Evolutionary conservation across 2,888 invertebrate species (phyloP).

Genomic region (Lasioglossum vierecki): DNA sequence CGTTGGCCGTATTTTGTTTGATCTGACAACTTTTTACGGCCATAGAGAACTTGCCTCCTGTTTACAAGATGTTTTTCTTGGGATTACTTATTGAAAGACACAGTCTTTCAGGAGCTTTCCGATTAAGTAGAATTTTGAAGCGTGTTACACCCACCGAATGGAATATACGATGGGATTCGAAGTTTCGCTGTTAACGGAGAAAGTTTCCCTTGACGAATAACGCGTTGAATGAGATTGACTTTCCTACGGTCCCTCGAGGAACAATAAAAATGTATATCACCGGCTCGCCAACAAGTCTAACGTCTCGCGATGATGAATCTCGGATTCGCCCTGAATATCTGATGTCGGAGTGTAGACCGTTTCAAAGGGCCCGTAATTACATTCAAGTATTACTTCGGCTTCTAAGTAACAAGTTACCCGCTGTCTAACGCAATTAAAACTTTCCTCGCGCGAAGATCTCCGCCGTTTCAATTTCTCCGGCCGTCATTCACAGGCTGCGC

Average conservation of each 20-base stretch:
- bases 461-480: slow-evolving; percentile 45
- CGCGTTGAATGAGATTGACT: background rate
- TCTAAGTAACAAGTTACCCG: slow-evolving; percentile 76
- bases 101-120: background rate
- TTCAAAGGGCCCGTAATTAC: slow-evolving; percentile 77
- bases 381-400: slow-evolving; percentile 75
- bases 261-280: slow-evolving; percentile 49
- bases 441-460: slow-evolving; percentile 60
- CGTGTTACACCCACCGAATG: background rate
- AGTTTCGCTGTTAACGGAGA: background rate
- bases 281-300: background rate
- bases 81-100: too few species aligned
- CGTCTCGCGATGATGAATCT: slow-evolving; percentile 39
- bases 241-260: background rate
- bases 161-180: background rate
- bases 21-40: too few species aligned
- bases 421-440: slow-evolving; percentile 74
- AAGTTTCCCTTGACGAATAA: background rate
- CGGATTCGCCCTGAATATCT: slow-evolving; percentile 40
- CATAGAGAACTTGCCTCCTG: too few species aligned
- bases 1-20: too few species aligned
- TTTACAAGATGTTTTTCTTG: too few species aligned
- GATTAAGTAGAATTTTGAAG: background rate
- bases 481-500: slow-evolving; percentile 45
- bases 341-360: slow-evolving; percentile 41